A percentile compares a stretch with the other conserved stretches of the same genome.
Evolutionary conservation across 2,888 invertebrate species (phyloP).

Genomic region (Amiota minor): DNA sequence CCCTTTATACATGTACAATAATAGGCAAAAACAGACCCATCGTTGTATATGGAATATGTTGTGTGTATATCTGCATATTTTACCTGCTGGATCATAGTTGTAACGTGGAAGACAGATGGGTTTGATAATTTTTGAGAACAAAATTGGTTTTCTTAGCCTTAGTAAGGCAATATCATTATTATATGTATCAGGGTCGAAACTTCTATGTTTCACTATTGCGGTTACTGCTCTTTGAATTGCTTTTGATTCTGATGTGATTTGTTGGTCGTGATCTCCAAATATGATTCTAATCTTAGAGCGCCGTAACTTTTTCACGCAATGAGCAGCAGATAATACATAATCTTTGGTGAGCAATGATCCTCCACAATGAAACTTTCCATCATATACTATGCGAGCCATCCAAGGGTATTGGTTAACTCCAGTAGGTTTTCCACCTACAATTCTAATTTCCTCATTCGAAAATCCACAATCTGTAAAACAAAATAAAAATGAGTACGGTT

Average conservation of each 20-base stretch:
- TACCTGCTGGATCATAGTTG: slow-evolving; percentile 77
- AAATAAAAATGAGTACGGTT: background rate
- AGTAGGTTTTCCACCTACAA: slow-evolving; percentile 88
- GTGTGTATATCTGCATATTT: slow-evolving; percentile 35
- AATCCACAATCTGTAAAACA: slow-evolving; percentile 83
- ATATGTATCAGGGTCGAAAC: slow-evolving; percentile 88
- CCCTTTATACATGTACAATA: too few relatives aligned
- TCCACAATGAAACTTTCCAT: slow-evolving; percentile 91
- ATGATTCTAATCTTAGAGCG: slow-evolving; percentile 87
- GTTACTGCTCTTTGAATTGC: slow-evolving; percentile 88
- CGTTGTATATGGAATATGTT: too few relatives aligned
- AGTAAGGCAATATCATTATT: slow-evolving; percentile 90
- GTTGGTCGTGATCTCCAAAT: slow-evolving; percentile 89
- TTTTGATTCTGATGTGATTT: slow-evolving; percentile 83
- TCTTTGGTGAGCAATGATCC: slow-evolving; percentile 87
- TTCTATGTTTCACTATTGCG: slow-evolving; percentile 84
- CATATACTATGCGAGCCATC: slow-evolving; percentile 89
- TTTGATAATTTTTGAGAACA: slow-evolving; percentile 77
- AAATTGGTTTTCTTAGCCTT: slow-evolving; percentile 83
- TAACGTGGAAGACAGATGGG: slow-evolving; percentile 84
- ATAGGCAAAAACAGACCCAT: too few relatives aligned
- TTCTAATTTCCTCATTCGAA: slow-evolving; percentile 88
- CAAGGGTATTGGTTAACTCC: slow-evolving; percentile 89
- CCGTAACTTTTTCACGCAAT: slow-evolving; percentile 85
- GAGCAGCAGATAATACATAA: slow-evolving; percentile 90